phyloP scores from a whole-genome alignment of 2,888 invertebrate genomes.

The Himalopsyche tibetana region DNA sequence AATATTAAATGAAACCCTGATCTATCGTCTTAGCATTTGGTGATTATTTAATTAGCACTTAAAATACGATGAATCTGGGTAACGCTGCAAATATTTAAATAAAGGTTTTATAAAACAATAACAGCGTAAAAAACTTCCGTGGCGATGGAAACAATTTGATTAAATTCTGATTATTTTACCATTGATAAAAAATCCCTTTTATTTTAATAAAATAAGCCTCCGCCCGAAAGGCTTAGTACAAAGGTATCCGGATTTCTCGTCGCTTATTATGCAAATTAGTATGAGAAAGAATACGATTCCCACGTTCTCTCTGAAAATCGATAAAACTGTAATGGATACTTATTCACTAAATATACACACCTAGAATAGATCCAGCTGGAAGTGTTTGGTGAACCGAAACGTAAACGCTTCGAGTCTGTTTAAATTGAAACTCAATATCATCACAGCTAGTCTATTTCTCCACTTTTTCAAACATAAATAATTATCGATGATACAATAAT shows the following conservation, averaged over 20 bases:
- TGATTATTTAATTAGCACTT: no score
- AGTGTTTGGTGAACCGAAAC: conserved; percentile 13
- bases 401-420: conserved; percentile 15
- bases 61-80: no score
- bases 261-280: conserved; percentile 26
- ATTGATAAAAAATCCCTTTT: neutral
- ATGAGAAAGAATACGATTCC: conserved; percentile 8
- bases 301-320: conserved; percentile 31
- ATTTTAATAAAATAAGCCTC: neutral
- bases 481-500: neutral
- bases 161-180: no score
- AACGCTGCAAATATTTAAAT: no score
- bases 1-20: no score
- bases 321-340: conserved; percentile 30
- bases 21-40: no score
- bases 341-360: neutral
- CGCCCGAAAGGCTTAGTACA: conserved; percentile 3
- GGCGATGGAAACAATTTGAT: no score
- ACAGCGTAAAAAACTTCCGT: no score
- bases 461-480: neutral
- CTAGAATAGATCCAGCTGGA: neutral
- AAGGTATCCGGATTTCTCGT: conserved; percentile 10
- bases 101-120: no score
- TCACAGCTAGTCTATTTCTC: neutral
- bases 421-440: conserved; percentile 11